Conservation (phyloP, 2,113 vertebrate species). For the Myiagra hebetior region DNA sequence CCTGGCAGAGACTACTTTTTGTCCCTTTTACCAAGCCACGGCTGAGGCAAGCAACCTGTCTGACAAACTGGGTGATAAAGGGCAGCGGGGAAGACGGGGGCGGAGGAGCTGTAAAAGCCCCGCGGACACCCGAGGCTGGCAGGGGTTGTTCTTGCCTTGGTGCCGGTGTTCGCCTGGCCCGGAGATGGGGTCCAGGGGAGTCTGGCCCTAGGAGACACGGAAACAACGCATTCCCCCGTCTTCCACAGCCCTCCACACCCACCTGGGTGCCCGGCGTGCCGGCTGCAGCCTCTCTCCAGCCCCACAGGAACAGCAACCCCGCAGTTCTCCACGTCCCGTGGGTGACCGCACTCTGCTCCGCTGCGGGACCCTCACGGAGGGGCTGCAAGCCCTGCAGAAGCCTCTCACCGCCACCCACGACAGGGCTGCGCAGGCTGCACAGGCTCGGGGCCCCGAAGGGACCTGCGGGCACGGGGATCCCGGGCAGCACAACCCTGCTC, state of each 20-base stretch:
- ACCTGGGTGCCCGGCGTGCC: too few species aligned
- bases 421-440: neutral
- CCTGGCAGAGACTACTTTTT: neutral
- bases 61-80: neutral
- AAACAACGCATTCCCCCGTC: neutral
- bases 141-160: neutral
- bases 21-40: too few species aligned
- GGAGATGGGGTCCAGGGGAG: neutral
- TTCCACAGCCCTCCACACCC: neutral
- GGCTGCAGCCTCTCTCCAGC: neutral
- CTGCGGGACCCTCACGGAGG: neutral
- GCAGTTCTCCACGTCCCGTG: neutral
- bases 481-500: neutral
- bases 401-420: too few species aligned
- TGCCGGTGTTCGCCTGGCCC: neutral
- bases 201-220: neutral
- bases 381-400: neutral
- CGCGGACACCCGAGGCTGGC: neutral
- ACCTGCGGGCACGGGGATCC: accelerated
- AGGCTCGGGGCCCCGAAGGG: neutral
- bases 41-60: neutral
- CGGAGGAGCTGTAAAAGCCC: neutral
- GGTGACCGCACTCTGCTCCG: neutral
- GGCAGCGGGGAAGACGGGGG: neutral
- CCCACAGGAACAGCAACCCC: too few species aligned